Base-by-base conservation (phyloP, 2,113 vertebrate genomes). In the Noctilio leporinus region DNA sequence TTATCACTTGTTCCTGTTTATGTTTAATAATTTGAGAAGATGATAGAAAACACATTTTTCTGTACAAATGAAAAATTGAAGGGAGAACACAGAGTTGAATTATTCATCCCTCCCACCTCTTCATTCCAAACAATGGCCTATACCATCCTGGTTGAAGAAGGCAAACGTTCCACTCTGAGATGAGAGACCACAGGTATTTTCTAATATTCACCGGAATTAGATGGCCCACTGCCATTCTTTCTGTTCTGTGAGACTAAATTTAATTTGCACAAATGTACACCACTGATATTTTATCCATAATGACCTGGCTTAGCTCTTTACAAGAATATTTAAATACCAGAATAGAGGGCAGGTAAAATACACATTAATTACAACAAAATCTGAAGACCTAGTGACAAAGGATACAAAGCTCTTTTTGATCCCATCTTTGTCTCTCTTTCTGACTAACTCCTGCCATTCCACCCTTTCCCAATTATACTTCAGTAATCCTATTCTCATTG, bases 1-100 rank as follows among this genome's bases (percentile, higher is more conserved):
- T 85, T 57, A 91, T n/a, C 95, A 76, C 72, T 76, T 59, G 40
- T 20, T 90, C 43, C 77, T 51, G 38, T 69, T 82, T 95, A 10
- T 92, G 55, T 75, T 89, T 2, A n/a, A 67, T 75, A 72, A 83
- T 84, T 70, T 88, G 19, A 93, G n/a, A 76, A 73, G 86, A 94
- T 62, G 35, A 76, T 22, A 87, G 57, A 87, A 92, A 83, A 76
- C 15, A 64, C 9, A 26, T 45, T 9, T 89, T 35, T 93, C 33
- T 59, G 38, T 14, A 91, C 55, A 91, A 93, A 69, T 57, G 65
- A 62, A 88, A 83, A 89, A n/a, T 90, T 47, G 47, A 77, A 40
- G 30, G 22, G 6, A 95, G 24, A 62, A 75, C 33, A 67, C 17
- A 85, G 24, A 78, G 69, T 20, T 22, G 7, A 82, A 57, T 72